A percentile compares a stretch with the other conserved stretches of the same genome.
Conservation (phyloP, 2,797 vertebrate species). For the Pseudochirops corinnae region DNA sequence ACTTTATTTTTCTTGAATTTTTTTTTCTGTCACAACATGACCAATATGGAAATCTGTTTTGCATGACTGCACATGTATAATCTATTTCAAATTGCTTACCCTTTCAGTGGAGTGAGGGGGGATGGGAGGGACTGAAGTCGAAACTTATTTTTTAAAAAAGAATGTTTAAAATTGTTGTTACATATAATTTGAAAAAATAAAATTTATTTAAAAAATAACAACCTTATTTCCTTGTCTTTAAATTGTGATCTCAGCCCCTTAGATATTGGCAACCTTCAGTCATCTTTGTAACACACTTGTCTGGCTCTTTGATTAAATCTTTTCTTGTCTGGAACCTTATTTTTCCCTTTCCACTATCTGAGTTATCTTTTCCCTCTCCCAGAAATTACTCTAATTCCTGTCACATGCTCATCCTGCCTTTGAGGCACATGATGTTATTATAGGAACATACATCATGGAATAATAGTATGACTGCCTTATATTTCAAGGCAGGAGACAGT, state of each 20-base stretch:
- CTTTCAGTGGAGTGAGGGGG: not conserved
- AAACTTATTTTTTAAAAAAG: not conserved
- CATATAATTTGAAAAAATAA: not conserved
- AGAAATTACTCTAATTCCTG: not conserved
- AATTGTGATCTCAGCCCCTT: not conserved
- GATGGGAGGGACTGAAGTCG: not conserved
- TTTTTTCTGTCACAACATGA: not conserved
- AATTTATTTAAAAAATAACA: not conserved
- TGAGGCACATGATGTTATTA: not conserved
- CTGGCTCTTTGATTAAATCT: not conserved
- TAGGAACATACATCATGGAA: not conserved
- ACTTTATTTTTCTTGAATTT: not conserved
- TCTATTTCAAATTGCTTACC: not conserved
- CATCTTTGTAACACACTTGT: not conserved
- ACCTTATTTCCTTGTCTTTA: not conserved
- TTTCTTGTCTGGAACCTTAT: not conserved
- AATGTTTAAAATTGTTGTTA: not conserved
- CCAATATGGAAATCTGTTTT: not conserved
- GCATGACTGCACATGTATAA: not conserved
- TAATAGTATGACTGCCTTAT: not conserved
- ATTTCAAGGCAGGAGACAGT: not conserved
- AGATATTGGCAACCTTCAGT: not conserved
- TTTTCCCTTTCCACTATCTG: not conserved
- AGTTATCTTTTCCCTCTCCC: not conserved
- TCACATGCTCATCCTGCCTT: not conserved